Conservation (phyloP, 2,888 invertebrate genomes). For the Ommatoiulus sabulosus region DNA sequence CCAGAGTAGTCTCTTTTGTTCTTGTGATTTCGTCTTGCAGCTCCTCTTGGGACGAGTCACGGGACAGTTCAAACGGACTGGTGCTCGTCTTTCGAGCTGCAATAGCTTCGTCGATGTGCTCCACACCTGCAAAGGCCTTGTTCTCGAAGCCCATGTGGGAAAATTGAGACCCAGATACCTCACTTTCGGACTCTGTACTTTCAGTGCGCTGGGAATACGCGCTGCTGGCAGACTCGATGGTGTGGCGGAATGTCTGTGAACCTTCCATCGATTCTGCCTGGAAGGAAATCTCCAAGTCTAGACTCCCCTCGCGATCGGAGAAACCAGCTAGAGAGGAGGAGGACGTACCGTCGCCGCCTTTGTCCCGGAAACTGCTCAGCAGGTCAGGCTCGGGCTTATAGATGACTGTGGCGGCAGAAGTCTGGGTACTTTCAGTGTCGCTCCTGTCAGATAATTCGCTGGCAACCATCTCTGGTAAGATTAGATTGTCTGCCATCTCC, state of each 20-base stretch:
- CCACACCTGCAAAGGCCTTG: slow-evolving; percentile 67
- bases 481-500: neutral
- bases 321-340: slow-evolving; percentile 54
- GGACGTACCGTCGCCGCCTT: slow-evolving; percentile 29
- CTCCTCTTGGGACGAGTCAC: slow-evolving; percentile 54
- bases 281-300: slow-evolving; percentile 53
- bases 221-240: slow-evolving; percentile 5
- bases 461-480: neutral
- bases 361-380: neutral
- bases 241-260: neutral
- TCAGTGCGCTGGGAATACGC: slow-evolving; percentile 50
- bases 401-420: slow-evolving; percentile 56
- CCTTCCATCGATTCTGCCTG: slow-evolving; percentile 45
- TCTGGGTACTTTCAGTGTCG: slow-evolving; percentile 59
- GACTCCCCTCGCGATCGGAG: slow-evolving; percentile 58
- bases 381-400: slow-evolving; percentile 47
- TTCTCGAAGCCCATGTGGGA: slow-evolving; percentile 69
- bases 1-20: neutral
- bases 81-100: slow-evolving; percentile 22
- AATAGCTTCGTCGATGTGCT: slow-evolving; percentile 62
- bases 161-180: slow-evolving; percentile 53
- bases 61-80: slow-evolving; percentile 62
- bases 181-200: slow-evolving; percentile 57
- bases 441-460: slow-evolving; percentile 57
- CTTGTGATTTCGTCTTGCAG: neutral